These are phyloP conservation scores for Cyaniris semiargus DNA, from an alignment of 2,888 invertebrate species.

Conservation along the genomic window DNA sequence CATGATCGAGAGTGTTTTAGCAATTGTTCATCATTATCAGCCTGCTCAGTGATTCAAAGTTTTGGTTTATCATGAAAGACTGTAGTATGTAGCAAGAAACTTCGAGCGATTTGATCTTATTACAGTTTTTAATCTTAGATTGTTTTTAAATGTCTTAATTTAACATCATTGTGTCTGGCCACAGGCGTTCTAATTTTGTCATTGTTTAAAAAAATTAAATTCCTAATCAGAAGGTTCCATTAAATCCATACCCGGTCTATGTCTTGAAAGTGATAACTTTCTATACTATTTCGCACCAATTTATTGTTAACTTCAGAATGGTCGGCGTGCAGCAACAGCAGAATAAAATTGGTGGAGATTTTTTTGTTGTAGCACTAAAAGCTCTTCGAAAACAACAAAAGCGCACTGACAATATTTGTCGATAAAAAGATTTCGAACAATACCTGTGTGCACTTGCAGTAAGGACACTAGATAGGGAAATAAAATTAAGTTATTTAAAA, in stretches of 20 bases:
- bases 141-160: too few relatives aligned
- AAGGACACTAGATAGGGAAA: neutral
- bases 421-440: slow-evolving; percentile 13
- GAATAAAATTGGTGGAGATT: neutral
- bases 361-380: neutral
- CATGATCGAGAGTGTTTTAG: too few relatives aligned
- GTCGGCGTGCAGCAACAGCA: neutral
- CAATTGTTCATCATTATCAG: too few relatives aligned
- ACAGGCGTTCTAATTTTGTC: too few relatives aligned
- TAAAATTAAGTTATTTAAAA: neutral
- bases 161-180: too few relatives aligned
- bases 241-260: neutral
- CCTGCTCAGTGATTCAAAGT: too few relatives aligned
- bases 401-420: slow-evolving; percentile 2
- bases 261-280: neutral
- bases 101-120: too few relatives aligned
- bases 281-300: neutral
- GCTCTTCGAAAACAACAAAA: slow-evolving; percentile 7
- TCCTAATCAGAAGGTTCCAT: neutral
- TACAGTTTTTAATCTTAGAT: too few relatives aligned
- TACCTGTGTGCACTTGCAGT: neutral
- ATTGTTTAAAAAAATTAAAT: neutral
- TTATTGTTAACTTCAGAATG: neutral
- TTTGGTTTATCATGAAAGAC: too few relatives aligned
- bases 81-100: too few relatives aligned